phyloP scores from a whole-genome alignment of 2,888 invertebrate genomes.

The Hyppa rectilinea region DNA sequence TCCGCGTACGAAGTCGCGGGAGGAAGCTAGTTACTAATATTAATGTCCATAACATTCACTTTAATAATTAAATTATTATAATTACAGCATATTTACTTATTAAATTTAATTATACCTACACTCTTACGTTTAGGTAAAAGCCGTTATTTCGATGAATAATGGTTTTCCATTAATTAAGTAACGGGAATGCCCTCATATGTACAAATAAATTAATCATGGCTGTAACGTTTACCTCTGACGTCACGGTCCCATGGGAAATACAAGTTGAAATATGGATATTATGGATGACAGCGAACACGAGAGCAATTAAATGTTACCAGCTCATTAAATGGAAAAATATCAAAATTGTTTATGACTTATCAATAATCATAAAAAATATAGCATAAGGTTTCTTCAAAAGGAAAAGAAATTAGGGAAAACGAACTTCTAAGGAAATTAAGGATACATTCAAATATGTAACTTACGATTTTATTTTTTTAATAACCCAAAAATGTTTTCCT shows the following conservation, averaged over 20 bases:
- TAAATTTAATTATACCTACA: conserved; percentile 19
- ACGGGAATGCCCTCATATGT: conserved; percentile 10
- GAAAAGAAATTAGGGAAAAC: not conserved
- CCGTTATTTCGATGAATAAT: conserved; percentile 11
- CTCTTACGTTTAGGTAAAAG: conserved; percentile 9
- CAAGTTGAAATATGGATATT: conserved; percentile 13
- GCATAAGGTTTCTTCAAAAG: not conserved
- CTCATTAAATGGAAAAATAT: not conserved
- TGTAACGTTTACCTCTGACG: conserved; percentile 16
- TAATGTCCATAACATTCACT: too few species aligned
- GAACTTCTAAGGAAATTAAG: not conserved
- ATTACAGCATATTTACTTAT: not conserved
- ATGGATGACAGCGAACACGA: not conserved
- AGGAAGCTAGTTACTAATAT: too few species aligned
- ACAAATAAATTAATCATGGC: conserved; percentile 7
- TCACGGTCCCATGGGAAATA: conserved; percentile 38
- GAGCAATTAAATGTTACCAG: too few species aligned
- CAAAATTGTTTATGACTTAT: not conserved
- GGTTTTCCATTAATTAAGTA: conserved; percentile 19
- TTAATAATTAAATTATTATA: too few species aligned
- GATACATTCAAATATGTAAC: not conserved
- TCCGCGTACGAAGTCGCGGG: too few species aligned
- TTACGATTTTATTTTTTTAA: not conserved
- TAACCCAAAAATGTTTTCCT: not conserved
- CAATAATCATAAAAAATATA: not conserved